Conservation (phyloP, 2,888 invertebrate species). For the Cerceris rybyensis region DNA sequence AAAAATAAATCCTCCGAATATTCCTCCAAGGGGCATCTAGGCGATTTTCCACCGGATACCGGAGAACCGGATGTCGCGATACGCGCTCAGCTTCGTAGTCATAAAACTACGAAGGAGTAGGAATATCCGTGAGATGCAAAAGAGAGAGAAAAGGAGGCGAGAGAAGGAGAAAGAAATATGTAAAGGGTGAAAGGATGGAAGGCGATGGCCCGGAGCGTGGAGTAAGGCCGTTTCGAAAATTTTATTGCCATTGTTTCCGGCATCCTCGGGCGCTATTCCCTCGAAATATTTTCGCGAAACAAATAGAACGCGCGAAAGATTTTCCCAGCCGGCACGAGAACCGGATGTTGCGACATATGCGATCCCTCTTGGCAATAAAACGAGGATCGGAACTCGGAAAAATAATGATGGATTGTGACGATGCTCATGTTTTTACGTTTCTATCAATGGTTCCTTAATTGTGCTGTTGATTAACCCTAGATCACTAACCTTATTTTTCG, state of each 20-base stretch:
- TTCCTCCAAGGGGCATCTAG: constrained; percentile 2
- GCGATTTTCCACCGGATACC: constrained; percentile 14
- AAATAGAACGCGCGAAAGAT: constrained; percentile 30
- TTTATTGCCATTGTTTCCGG: constrained; percentile 60
- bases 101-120: constrained; percentile 22
- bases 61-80: constrained; percentile 38
- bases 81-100: constrained; percentile 42
- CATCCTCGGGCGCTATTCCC: constrained; percentile 26
- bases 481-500: no score
- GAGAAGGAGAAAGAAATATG: no score
- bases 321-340: background rate
- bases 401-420: background rate
- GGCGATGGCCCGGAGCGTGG: constrained; percentile 25
- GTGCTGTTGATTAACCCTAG: no score
- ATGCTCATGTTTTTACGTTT: no score
- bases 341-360: constrained; percentile 28
- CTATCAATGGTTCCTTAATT: no score
- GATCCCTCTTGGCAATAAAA: constrained; percentile 42
- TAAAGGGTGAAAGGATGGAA: background rate
- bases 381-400: background rate
- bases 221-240: constrained; percentile 52
- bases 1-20: constrained; percentile 14
- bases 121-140: constrained; percentile 13
- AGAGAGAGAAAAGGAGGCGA: no score
- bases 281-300: constrained; percentile 46